Base-by-base conservation (phyloP, 2,888 invertebrate species). In the Drosophila merina region DNA sequence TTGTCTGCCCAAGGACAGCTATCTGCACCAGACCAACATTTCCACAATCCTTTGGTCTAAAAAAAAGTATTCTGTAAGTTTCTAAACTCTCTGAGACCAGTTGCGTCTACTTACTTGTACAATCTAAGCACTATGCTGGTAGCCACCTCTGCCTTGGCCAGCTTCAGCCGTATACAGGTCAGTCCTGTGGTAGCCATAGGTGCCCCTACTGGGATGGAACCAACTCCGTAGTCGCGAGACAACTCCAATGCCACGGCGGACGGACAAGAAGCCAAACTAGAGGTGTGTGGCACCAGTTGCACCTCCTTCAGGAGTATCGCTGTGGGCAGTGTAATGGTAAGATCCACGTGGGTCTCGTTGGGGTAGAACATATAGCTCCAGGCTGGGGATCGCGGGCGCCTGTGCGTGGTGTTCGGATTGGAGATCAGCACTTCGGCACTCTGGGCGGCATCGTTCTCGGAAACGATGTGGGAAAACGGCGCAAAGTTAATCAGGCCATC, bases 341-440 rank as follows among this genome's bases (percentile, higher is more conserved):
- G 93, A 91, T 98, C 97, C 0, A 98, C 95, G 92, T 96, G 97
- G 40, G 96, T 95, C 92, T 98, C 97, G 79, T 95, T 95, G 31
- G 97, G 96, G 92, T 97, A 97, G 93, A 97, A 98, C 93, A 98
- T 97, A 92, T 98, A 98, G 31, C 96, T 96, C 98, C 98, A 98
- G n/a, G 97, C 96, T 4, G 98, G 96, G 1, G 97, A 96, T 66
- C 98, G 94, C 25, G 97, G 96, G 42, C 98, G 93, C 44, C 97
- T 93, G 88, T 96, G 96, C 3, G 97, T 95, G 0, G 96, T 95
- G 75, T 94, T 94, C 1, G 95, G 94, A 55, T 95, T 94, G 89
- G 96, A 95, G 75, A 98, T 96, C 38, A 98, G 93, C 68, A 97
- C 96, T 91, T 97, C 97, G 0, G 98, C 96, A 0, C 97, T 95